These are phyloP conservation scores for Octodon degus DNA, from an alignment of 2,113 vertebrate genomes.

Conservation along the genomic window DNA sequence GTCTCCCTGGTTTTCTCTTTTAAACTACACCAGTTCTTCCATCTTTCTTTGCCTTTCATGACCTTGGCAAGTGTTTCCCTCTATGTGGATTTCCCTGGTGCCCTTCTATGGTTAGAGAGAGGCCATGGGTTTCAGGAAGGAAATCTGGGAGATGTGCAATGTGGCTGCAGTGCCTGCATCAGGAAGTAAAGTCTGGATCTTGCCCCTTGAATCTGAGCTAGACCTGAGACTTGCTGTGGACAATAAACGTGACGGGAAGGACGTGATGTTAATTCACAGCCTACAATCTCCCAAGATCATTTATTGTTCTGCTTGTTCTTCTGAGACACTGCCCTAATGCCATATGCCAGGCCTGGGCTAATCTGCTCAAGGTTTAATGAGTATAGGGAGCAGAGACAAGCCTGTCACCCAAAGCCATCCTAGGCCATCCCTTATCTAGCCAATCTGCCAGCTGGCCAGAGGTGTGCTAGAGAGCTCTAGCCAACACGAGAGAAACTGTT, in stretches of 20 bases:
- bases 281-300: neutral
- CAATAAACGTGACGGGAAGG: neutral
- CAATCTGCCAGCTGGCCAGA: no score
- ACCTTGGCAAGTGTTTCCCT: neutral
- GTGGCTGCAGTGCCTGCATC: neutral
- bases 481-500: neutral
- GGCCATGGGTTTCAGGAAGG: neutral
- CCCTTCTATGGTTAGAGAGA: neutral
- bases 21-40: neutral
- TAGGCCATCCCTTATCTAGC: neutral
- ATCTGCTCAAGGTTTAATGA: neutral
- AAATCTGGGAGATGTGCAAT: neutral
- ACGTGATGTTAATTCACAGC: neutral
- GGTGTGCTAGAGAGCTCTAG: neutral
- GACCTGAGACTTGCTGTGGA: neutral
- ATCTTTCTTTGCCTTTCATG: neutral
- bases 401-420: neutral
- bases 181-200: neutral
- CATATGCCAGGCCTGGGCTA: neutral
- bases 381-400: neutral
- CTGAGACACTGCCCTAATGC: neutral
- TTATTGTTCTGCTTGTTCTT: neutral
- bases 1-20: neutral
- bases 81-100: neutral
- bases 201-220: neutral